phyloP scores from a whole-genome alignment of 2,888 invertebrate genomes.

The Dryococelus australis region DNA sequence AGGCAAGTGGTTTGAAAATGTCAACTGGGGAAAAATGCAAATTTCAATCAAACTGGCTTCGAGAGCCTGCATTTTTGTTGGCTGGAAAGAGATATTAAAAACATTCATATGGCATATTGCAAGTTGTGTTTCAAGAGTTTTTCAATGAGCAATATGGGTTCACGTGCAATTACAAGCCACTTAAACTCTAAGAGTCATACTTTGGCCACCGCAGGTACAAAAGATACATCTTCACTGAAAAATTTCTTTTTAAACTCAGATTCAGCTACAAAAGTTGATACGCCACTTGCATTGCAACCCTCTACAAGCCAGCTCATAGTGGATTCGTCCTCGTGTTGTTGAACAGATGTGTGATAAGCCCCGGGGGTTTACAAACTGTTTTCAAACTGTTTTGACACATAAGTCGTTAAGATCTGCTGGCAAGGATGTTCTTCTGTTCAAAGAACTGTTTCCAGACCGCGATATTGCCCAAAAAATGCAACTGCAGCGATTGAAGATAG shows the following conservation, averaged over 20 bases:
- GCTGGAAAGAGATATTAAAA: not conserved
- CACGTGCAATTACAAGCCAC: not conserved
- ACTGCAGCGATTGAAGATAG: not conserved
- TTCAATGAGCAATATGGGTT: not conserved
- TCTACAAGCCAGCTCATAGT: no score
- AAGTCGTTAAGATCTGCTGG: not conserved
- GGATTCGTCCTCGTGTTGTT: no score
- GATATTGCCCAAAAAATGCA: not conserved
- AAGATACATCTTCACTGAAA: no score
- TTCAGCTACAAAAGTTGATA: no score
- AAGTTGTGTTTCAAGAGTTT: not conserved
- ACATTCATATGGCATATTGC: not conserved
- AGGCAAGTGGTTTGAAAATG: no score
- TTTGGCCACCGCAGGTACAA: not conserved
- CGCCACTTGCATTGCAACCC: no score
- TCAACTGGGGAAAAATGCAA: no score
- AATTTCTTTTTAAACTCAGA: no score
- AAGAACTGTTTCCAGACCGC: not conserved
- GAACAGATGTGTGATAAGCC: no score
- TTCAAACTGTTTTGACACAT: not conserved
- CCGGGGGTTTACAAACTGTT: not conserved
- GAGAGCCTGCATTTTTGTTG: not conserved
- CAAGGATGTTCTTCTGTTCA: not conserved
- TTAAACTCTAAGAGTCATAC: not conserved
- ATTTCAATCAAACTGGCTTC: not conserved